Conservation (phyloP, 1,140 invertebrate genomes). For the Eubasilissa regina region DNA sequence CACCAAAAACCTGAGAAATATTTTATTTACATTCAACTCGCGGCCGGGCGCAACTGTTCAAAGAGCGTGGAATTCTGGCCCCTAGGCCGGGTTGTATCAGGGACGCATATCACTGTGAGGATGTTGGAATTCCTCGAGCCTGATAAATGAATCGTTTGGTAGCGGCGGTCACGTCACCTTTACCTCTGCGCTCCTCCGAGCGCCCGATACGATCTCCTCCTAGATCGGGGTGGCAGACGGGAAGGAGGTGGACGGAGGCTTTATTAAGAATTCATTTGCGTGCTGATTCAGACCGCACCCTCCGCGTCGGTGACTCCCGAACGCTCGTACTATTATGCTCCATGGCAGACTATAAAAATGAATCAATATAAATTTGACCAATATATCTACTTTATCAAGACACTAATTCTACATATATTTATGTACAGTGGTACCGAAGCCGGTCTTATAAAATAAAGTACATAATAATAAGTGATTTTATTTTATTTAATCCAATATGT, state of each 20-base stretch:
- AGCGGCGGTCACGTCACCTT: conserved; percentile 20
- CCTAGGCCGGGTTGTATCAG: background rate
- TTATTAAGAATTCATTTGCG: conserved; percentile 35
- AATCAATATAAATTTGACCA: no score
- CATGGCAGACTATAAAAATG: no score
- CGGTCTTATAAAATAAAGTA: no score
- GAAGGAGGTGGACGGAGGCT: conserved; percentile 3
- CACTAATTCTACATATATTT: no score
- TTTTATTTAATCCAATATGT: no score
- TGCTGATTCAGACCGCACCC: conserved; percentile 43
- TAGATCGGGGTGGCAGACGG: conserved; percentile 9
- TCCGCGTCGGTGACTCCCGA: background rate
- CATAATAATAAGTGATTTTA: no score
- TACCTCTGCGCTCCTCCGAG: background rate
- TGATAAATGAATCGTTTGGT: conserved; percentile 39
- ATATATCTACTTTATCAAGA: no score
- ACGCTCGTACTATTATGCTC: no score
- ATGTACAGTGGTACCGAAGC: no score
- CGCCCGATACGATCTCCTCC: conserved; percentile 28
- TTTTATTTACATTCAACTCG: conserved; percentile 34
- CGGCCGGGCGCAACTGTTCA: background rate
- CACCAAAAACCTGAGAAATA: background rate
- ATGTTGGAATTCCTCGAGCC: conserved; percentile 14
- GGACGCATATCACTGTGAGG: conserved; percentile 5
- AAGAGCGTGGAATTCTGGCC: conserved; percentile 7